These are phyloP conservation scores for Cathartes aura DNA, from an alignment of 2,113 vertebrate genomes.

Conservation along the genomic window DNA sequence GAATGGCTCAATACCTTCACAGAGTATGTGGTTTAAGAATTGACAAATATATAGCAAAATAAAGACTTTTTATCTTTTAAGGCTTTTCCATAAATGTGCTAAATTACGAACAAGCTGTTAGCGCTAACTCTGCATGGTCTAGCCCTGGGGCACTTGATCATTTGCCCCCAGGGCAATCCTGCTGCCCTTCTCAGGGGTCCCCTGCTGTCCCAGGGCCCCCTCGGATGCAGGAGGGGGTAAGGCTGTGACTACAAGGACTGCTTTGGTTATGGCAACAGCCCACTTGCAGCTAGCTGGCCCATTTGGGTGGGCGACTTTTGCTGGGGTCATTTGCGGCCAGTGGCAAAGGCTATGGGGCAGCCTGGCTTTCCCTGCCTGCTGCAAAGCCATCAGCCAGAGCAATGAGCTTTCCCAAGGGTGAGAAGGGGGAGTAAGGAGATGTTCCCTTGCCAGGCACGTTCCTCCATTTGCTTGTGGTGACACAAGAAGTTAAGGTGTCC, in stretches of 20 bases:
- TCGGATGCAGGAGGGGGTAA: rapidly evolving
- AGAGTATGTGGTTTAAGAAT: neutral
- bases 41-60: neutral
- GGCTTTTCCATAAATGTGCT: neutral
- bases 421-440: neutral
- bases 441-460: rapidly evolving
- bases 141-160: rapidly evolving
- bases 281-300: neutral
- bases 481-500: neutral
- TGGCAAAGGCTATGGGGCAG: neutral
- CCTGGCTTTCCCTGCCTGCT: neutral
- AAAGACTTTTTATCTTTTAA: neutral
- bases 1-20: neutral
- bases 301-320: neutral
- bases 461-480: neutral
- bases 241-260: neutral
- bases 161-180: neutral
- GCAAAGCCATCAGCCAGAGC: neutral
- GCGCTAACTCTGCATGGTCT: neutral
- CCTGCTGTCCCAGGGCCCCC: neutral
- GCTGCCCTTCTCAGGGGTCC: neutral
- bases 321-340: neutral
- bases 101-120: neutral
- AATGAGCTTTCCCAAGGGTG: neutral
- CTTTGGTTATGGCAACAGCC: neutral